phyloP scores from a whole-genome alignment of 2,113 vertebrate genomes.

The Daboia siamensis region DNA sequence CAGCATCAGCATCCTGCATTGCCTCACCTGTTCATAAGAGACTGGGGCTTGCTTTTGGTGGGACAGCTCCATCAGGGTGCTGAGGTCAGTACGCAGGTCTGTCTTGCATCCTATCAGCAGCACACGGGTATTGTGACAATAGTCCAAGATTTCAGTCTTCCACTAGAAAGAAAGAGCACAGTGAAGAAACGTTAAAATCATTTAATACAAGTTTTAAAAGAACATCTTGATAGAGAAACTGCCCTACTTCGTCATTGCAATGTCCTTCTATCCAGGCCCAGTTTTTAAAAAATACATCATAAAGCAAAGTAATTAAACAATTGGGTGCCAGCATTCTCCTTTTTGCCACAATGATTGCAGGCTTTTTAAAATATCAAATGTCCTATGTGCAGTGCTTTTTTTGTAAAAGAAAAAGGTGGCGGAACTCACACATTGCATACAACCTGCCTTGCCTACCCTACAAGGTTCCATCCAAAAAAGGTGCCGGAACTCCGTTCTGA shows the following conservation, averaged over 20 bases:
- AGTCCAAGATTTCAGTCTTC: constrained; percentile 92
- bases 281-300: background rate
- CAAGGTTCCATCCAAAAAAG: too few species aligned
- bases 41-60: constrained; percentile 89
- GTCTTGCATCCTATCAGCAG: constrained; percentile 92
- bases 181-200: too few species aligned
- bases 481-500: too few species aligned
- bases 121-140: constrained; percentile 87
- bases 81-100: constrained; percentile 90
- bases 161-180: constrained; percentile 69
- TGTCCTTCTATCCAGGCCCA: background rate
- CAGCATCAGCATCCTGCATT: background rate
- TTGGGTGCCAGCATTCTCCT: background rate
- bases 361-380: background rate
- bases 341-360: background rate
- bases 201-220: background rate
- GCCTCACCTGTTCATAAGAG: constrained; percentile 89
- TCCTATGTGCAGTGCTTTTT: too few species aligned
- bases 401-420: too few species aligned
- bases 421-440: too few species aligned
- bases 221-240: background rate
- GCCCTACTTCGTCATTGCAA: background rate
- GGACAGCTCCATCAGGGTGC: constrained; percentile 93
- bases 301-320: background rate
- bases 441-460: too few species aligned